Conservation (phyloP, 2,113 vertebrate species). For the Rhinolophus sinicus region DNA sequence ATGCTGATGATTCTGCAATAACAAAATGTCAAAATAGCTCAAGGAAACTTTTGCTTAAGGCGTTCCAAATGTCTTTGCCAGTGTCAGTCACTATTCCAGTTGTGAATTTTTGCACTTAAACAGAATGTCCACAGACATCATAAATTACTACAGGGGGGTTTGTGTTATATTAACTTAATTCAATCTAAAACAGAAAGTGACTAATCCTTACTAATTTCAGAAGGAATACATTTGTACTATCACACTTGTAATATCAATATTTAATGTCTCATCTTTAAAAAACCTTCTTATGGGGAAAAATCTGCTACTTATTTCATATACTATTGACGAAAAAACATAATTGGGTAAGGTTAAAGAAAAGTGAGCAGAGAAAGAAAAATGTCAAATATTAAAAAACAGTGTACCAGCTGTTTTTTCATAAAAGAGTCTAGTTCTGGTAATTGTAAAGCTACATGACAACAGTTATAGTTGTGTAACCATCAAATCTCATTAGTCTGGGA, state of each 20-base stretch:
- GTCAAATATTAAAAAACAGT: neutral
- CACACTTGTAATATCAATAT: neutral
- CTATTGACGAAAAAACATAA: neutral
- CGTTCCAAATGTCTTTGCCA: neutral
- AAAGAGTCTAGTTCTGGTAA: neutral
- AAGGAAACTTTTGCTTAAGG: neutral
- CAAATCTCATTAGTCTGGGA: slow-evolving; percentile 62
- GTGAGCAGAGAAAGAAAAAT: slow-evolving; percentile 5
- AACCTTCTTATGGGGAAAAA: neutral
- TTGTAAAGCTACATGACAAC: neutral
- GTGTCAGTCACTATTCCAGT: neutral
- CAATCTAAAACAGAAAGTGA: neutral
- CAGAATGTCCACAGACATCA: neutral
- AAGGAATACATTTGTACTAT: neutral
- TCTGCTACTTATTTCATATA: neutral
- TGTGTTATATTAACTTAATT: neutral
- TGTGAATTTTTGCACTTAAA: neutral
- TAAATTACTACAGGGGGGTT: neutral
- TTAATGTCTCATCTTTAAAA: neutral
- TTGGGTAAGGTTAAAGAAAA: neutral
- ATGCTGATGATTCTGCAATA: neutral
- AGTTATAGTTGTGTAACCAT: neutral
- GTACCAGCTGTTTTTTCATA: neutral
- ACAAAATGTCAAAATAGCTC: neutral
- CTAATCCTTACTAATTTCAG: neutral